These are phyloP conservation scores for Camelus bactrianus DNA, from an alignment of 2,113 vertebrate species.

Conservation along the genomic window DNA sequence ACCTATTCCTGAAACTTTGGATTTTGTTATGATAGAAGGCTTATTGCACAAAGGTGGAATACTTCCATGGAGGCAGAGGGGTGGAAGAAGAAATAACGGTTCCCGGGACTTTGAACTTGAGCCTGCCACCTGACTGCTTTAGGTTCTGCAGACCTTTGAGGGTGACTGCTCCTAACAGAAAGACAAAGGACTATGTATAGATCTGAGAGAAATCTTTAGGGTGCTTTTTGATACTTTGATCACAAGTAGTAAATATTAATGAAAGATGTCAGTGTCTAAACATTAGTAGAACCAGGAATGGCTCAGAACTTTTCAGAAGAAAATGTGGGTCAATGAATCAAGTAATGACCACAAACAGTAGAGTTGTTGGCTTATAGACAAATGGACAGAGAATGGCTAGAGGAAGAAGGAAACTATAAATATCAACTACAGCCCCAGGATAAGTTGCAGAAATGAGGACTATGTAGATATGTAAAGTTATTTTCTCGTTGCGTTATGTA, in stretches of 20 bases:
- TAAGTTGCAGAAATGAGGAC: neutral
- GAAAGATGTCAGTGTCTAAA: neutral
- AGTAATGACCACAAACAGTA: neutral
- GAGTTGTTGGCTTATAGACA: neutral
- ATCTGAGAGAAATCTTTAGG: neutral
- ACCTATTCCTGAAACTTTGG: neutral
- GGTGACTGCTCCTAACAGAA: neutral
- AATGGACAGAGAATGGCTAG: neutral
- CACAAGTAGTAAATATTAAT: neutral
- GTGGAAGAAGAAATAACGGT: neutral
- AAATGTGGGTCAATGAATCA: neutral
- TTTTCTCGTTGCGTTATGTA: neutral
- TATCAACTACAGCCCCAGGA: neutral
- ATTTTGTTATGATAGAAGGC: neutral
- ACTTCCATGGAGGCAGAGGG: neutral
- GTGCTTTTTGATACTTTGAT: neutral
- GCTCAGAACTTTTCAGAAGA: neutral
- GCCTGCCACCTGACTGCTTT: accelerated
- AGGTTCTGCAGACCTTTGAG: neutral
- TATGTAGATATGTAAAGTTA: neutral
- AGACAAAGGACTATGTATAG: neutral
- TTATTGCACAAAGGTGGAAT: neutral
- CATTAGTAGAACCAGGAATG: neutral
- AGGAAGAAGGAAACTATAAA: neutral
- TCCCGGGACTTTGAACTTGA: neutral